These are phyloP conservation scores for Triplophysa rosa DNA, from an alignment of 2,113 vertebrate genomes.

Conservation along the genomic window DNA sequence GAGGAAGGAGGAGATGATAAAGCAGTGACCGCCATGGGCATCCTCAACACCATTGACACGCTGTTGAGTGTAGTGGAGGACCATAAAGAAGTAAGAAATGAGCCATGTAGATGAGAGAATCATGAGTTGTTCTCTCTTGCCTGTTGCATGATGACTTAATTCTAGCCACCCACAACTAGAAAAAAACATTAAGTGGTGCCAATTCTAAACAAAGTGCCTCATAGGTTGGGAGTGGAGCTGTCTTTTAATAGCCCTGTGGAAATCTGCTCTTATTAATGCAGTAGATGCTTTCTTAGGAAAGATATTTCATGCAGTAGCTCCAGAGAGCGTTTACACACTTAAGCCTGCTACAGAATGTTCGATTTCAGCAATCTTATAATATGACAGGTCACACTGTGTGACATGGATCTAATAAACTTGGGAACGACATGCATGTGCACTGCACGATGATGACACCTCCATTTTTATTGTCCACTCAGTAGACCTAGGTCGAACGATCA, in stretches of 20 bases:
- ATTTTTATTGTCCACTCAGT: too few species aligned
- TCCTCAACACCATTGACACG: conserved; percentile 98
- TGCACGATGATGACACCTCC: too few species aligned
- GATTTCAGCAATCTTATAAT: too few species aligned
- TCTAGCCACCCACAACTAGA: conserved; percentile 67
- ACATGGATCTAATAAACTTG: too few species aligned
- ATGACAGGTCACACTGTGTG: too few species aligned
- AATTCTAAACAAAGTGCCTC: conserved; percentile 62
- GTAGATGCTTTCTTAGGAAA: not conserved
- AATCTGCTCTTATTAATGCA: conserved; percentile 5
- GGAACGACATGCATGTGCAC: too few species aligned
- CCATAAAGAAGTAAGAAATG: conserved; percentile 90
- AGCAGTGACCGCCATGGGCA: conserved; percentile 99
- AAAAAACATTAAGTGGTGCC: conserved; percentile 56
- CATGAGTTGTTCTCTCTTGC: not conserved
- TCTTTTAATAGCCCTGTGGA: conserved; percentile 63
- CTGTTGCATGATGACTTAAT: conserved; percentile 61
- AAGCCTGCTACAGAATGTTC: too few species aligned
- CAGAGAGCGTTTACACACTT: not conserved
- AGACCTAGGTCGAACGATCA: too few species aligned
- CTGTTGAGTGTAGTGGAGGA: conserved; percentile 98
- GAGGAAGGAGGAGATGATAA: conserved; percentile 99
- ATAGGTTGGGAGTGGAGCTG: conserved; percentile 55
- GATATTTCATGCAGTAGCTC: not conserved
- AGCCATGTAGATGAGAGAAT: not conserved